Conservation (phyloP, 1,140 invertebrate species). For the Batillaria attramentaria region DNA sequence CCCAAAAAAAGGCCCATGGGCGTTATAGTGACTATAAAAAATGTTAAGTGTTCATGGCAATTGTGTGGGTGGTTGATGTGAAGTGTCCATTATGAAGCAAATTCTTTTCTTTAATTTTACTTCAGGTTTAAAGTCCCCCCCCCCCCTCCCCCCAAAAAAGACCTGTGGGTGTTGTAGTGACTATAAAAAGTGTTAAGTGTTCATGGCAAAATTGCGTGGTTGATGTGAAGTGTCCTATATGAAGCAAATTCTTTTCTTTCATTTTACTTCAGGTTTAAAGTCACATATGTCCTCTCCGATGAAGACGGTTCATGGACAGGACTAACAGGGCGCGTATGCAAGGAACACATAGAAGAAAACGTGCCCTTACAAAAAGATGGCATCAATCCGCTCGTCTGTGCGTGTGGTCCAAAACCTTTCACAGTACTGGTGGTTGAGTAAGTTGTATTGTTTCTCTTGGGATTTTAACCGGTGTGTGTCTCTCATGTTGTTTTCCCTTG, state of each 20-base stretch:
- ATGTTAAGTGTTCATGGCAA: not conserved
- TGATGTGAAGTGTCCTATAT: not conserved
- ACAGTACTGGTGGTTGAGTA: conserved; percentile 62
- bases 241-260: not conserved
- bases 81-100: not conserved
- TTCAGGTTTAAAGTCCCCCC: not conserved
- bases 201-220: not conserved
- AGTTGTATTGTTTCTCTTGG: conserved; percentile 29
- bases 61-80: not conserved
- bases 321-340: conserved; percentile 49
- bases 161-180: no score
- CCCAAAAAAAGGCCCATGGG: no score
- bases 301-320: conserved; percentile 56
- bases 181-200: not conserved
- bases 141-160: no score
- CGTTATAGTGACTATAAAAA: not conserved
- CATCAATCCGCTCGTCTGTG: conserved; percentile 55
- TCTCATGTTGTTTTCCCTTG: not conserved
- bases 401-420: conserved; percentile 62
- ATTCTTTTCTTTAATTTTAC: not conserved
- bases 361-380: conserved; percentile 39
- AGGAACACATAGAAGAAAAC: conserved; percentile 48
- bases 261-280: conserved; percentile 51
- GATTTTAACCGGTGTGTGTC: not conserved
- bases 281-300: conserved; percentile 59